Evolutionary conservation across 2,888 invertebrate species (phyloP), one percentile per base, ranked within the genome.

Genomic region (Drosophila kuntzei): DNA sequence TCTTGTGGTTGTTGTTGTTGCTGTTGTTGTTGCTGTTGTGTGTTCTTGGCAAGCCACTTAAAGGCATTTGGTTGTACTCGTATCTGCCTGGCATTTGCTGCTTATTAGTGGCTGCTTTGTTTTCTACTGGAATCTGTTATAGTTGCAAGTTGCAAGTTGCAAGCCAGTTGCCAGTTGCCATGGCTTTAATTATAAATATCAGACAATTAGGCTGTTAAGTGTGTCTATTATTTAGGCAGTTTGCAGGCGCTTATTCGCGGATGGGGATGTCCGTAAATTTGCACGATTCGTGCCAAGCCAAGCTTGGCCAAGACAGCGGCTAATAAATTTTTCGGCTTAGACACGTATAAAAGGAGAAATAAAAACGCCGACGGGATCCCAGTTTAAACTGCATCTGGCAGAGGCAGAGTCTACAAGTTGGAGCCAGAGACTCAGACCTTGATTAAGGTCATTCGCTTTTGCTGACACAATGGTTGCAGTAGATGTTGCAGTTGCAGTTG

Each of bases 371-470:
- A 54, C 41, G 59, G 58, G 47, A 59, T 47, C n/a, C 51, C 49
- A 50, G 44, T 62, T 22, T 47, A 50, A 60, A 51, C 69, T 66
- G 80, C 83, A 80, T 70, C 70, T 71, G 65, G 67, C 79, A 27
- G 34, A 9, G 12, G 49, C 41, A 29, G 22, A 34, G 37, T 32
- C n/a, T n/a, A 34, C n/a, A 25, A 50, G 60, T 22, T 37, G 39
- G 9, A 44, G 43, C 18, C 16, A 6, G 27, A 54, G 51, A 29
- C 80, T 74, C 69, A 89, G 90, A 87, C 91, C 90, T 90, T 90
- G 91, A 90, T 90, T 90, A 85, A 90, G 90, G 90, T 90, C 91
- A 90, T 90, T 90, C 90, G 89, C 90, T 89, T 87, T 63, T 70
- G 51, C 64, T 66, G 61, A 73, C 68, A 71, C 76, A 72, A 76